These are phyloP conservation scores for Catagonus wagneri DNA, from an alignment of 2,113 vertebrate species.

Conservation along the genomic window DNA sequence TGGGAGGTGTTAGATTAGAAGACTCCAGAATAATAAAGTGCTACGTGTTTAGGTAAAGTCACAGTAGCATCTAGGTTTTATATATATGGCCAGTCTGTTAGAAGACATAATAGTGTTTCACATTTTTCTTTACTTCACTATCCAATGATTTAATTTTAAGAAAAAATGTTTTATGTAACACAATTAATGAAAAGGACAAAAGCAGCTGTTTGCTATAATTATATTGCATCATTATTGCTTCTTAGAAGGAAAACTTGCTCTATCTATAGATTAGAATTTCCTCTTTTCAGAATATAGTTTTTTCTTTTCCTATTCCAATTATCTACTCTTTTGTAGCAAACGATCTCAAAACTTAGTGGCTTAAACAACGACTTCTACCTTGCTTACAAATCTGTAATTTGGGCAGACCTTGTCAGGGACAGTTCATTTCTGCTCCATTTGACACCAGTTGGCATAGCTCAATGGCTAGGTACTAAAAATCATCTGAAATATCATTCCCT, in stretches of 20 bases:
- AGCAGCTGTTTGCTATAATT: not conserved
- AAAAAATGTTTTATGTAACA: not conserved
- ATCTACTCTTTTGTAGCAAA: slow-evolving; percentile 15
- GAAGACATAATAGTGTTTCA: not conserved
- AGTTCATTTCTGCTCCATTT: not conserved
- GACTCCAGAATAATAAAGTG: not conserved
- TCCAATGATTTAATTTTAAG: not conserved
- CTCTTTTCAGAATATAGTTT: not conserved
- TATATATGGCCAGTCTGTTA: not conserved
- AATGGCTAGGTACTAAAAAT: not conserved
- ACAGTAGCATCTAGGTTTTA: not conserved
- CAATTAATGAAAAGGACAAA: not conserved
- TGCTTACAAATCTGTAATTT: not conserved
- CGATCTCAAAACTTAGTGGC: not conserved
- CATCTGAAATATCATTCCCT: not conserved
- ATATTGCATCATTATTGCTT: not conserved
- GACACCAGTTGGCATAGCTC: not conserved
- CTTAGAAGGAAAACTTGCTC: not conserved
- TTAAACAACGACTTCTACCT: slow-evolving; percentile 19
- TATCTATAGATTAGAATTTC: not conserved
- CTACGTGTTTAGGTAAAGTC: not conserved
- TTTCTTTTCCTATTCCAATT: not conserved
- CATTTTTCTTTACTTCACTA: slow-evolving; percentile 6
- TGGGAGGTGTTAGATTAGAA: not conserved
- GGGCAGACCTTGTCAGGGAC: not conserved